These are phyloP conservation scores for Dendroctonus valens DNA, from an alignment of 1,140 invertebrate species.

Conservation along the genomic window DNA sequence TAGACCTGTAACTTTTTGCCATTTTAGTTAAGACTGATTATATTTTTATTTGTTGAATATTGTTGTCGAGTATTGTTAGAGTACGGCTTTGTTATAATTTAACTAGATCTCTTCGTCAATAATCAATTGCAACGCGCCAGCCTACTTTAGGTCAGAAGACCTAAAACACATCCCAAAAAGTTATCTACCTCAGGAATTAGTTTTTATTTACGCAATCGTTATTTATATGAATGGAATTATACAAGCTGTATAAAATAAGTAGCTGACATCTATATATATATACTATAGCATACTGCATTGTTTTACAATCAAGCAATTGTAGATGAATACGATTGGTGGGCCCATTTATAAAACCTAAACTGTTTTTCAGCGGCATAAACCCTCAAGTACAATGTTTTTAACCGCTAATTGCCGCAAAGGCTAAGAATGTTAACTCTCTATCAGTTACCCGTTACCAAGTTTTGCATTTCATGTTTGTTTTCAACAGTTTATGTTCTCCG, in stretches of 20 bases:
- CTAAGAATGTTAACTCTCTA: neutral
- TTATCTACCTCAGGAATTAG: constrained; percentile 31
- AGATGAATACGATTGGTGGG: too few relatives aligned
- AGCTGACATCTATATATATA: too few relatives aligned
- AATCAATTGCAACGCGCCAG: constrained; percentile 7
- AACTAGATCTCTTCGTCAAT: constrained; percentile 26
- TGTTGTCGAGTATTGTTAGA: constrained; percentile 33
- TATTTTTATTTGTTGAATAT: constrained; percentile 32
- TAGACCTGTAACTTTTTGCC: constrained; percentile 28
- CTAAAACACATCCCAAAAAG: constrained; percentile 8
- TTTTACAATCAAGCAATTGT: too few relatives aligned
- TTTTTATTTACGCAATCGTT: neutral
- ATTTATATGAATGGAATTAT: too few relatives aligned
- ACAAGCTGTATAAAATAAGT: too few relatives aligned
- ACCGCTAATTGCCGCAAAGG: too few relatives aligned
- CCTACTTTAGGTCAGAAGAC: neutral
- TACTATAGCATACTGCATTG: too few relatives aligned
- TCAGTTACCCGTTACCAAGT: neutral
- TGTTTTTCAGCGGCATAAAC: too few relatives aligned
- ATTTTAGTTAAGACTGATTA: constrained; percentile 36
- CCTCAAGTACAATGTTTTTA: too few relatives aligned
- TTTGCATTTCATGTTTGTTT: too few relatives aligned
- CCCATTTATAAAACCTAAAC: too few relatives aligned
- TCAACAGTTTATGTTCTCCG: neutral
- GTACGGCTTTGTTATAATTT: constrained; percentile 31